These are phyloP conservation scores for Penaeus indicus DNA, from an alignment of 1,140 invertebrate species.

Conservation along the genomic window DNA sequence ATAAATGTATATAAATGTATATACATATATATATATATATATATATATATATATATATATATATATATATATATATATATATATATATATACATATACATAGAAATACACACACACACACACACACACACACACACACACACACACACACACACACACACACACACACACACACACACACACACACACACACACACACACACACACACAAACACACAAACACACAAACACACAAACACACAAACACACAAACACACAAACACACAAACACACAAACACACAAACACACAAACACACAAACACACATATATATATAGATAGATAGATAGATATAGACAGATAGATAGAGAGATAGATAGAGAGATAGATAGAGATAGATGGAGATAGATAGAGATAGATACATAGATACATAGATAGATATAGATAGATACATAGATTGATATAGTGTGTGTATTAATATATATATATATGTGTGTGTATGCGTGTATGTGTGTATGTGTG, in stretches of 20 bases:
- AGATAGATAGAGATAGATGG: background rate
- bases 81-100: background rate
- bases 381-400: too few species aligned
- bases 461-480: background rate
- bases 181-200: background rate
- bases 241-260: background rate
- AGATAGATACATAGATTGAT: too few species aligned
- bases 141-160: background rate
- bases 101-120: background rate
- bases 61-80: background rate
- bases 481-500: background rate
- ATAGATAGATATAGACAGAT: background rate
- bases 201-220: background rate
- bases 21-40: slow-evolving; percentile 12
- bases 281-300: background rate
- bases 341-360: slow-evolving; percentile 18
- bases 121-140: background rate
- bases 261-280: background rate
- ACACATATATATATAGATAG: background rate
- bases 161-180: too few species aligned
- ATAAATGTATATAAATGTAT: background rate
- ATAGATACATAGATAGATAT: too few species aligned
- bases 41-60: background rate
- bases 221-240: background rate
- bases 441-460: too few species aligned